Evolutionary conservation across 2,797 vertebrate genomes (phyloP).

Genomic region (Sorex maritimensis): DNA sequence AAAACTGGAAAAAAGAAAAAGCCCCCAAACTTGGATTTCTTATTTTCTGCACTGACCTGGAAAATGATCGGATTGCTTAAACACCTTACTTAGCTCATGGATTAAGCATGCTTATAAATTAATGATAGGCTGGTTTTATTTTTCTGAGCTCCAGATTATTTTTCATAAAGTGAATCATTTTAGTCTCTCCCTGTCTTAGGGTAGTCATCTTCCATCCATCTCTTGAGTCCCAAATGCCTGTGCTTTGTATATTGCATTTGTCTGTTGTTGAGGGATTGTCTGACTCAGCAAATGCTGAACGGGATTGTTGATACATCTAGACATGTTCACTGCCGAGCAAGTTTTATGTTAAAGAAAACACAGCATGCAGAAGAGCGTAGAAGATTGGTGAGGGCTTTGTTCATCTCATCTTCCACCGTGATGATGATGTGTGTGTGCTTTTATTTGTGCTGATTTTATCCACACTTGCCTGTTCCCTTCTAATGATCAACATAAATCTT

Average conservation of each 20-base stretch:
- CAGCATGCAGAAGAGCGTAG: not conserved
- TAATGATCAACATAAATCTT: not conserved
- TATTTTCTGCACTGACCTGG: not conserved
- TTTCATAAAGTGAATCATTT: not conserved
- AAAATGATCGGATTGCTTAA: not conserved
- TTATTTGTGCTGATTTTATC: not conserved
- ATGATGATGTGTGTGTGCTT: not conserved
- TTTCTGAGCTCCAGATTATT: slow-evolving; percentile 23
- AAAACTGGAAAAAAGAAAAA: no score
- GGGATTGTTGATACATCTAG: not conserved
- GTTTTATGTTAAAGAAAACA: slow-evolving; percentile 42
- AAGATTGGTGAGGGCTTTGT: not conserved
- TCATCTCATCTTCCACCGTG: not conserved
- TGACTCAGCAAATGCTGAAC: not conserved
- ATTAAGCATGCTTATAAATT: not conserved
- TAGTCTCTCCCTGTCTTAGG: not conserved
- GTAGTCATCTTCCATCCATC: not conserved
- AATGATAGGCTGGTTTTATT: not conserved
- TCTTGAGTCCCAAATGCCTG: not conserved
- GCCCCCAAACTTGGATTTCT: no score
- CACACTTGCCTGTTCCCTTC: not conserved
- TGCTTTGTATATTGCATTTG: not conserved
- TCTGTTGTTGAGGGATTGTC: not conserved
- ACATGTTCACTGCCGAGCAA: not conserved
- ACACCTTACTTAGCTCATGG: not conserved